These are phyloP conservation scores for Drosophila pegasa DNA, from an alignment of 2,888 invertebrate species.

Conservation along the genomic window DNA sequence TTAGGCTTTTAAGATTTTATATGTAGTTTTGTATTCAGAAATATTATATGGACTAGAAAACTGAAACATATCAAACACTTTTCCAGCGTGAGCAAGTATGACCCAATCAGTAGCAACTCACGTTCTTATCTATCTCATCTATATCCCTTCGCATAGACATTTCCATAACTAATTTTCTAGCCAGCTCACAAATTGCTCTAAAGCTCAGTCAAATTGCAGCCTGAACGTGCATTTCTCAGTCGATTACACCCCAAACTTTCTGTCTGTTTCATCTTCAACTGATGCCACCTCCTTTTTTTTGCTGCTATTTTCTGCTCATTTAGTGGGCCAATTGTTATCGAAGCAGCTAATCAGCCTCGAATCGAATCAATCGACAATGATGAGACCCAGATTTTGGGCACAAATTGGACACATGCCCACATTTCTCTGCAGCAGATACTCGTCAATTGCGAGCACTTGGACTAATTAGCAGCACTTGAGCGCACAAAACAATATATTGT, in stretches of 20 bases:
- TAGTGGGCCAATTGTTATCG: slow-evolving; percentile 56
- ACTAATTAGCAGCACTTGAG: slow-evolving; percentile 70
- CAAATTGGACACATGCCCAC: slow-evolving; percentile 77
- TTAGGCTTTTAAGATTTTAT: no score
- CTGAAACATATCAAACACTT: no score
- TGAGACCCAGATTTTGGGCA: slow-evolving; percentile 19
- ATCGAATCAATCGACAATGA: slow-evolving; percentile 57
- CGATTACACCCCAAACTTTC: neutral
- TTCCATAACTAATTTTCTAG: no score
- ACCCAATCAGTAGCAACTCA: no score
- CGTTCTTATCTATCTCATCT: no score
- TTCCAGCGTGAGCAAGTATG: no score
- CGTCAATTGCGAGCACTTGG: slow-evolving; percentile 11
- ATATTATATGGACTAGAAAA: no score
- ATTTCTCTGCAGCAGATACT: slow-evolving; percentile 48
- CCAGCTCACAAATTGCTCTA: no score
- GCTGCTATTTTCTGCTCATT: slow-evolving; percentile 50
- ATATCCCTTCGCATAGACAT: no score
- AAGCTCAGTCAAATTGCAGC: no score
- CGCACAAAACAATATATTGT: slow-evolving; percentile 32
- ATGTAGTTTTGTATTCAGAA: no score
- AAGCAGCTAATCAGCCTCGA: slow-evolving; percentile 73
- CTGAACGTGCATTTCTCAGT: neutral
- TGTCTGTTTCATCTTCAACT: slow-evolving; percentile 2
- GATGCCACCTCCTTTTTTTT: neutral